Conservation (phyloP, 1,140 invertebrate species). For the Formica selysi region DNA sequence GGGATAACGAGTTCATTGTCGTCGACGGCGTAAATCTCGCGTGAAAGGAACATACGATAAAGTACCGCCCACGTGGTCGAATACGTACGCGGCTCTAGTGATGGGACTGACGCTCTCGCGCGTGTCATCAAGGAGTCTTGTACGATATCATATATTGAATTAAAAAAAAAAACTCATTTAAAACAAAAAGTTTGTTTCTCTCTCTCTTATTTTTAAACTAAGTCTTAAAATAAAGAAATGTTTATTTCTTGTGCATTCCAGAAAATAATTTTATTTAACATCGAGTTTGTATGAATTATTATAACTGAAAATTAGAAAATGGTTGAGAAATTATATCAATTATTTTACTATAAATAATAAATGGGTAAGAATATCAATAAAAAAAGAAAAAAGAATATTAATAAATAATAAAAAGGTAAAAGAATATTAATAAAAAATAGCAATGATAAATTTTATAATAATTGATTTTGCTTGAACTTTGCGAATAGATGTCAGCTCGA, state of each 20-base stretch:
- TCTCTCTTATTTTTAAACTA: too few relatives aligned
- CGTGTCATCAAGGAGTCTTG: not conserved
- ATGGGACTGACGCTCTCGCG: slow-evolving; percentile 34
- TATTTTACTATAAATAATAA: not conserved
- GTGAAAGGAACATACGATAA: slow-evolving; percentile 43
- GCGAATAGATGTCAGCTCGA: slow-evolving; percentile 5
- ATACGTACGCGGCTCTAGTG: slow-evolving; percentile 31
- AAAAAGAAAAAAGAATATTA: not conserved
- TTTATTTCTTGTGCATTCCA: not conserved
- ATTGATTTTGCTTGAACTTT: slow-evolving; percentile 12
- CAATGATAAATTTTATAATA: not conserved
- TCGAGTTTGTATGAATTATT: not conserved
- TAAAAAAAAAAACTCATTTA: not conserved
- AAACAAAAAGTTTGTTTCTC: not conserved
- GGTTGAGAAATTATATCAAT: too few relatives aligned
- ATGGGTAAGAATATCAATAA: not conserved
- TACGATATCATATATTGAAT: not conserved
- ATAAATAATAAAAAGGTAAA: not conserved
- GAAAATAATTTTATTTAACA: not conserved
- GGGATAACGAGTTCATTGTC: slow-evolving; percentile 79
- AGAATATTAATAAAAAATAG: not conserved
- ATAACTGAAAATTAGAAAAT: too few relatives aligned
- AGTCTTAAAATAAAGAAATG: not conserved
- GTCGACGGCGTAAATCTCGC: slow-evolving; percentile 75
- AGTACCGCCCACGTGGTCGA: slow-evolving; percentile 60